phyloP scores from a whole-genome alignment of 1,140 invertebrate species.

The Neuroterus valhalla region DNA sequence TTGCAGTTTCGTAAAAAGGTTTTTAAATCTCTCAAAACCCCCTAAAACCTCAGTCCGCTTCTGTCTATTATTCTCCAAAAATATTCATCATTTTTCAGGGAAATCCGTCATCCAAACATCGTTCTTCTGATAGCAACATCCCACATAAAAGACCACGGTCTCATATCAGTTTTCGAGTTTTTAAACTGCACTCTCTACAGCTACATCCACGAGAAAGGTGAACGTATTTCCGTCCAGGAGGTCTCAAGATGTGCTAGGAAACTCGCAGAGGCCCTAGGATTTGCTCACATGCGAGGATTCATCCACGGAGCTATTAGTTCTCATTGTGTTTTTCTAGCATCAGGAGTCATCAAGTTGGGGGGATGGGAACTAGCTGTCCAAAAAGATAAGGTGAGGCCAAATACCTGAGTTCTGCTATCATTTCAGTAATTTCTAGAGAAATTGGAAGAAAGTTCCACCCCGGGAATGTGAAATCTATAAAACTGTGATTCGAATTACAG shows the following conservation, averaged over 20 bases:
- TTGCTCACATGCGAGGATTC: slow-evolving; percentile 62
- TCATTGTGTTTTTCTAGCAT: slow-evolving; percentile 61
- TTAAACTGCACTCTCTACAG: slow-evolving; percentile 63
- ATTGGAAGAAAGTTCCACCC: not conserved
- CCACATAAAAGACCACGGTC: slow-evolving; percentile 53
- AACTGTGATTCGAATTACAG: no score
- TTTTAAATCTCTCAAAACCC: no score
- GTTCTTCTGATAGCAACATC: slow-evolving; percentile 63
- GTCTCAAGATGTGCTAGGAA: slow-evolving; percentile 55
- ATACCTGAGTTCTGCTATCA: not conserved
- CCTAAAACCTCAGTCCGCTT: no score
- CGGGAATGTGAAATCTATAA: no score
- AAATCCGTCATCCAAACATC: slow-evolving; percentile 64
- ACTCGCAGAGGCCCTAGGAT: slow-evolving; percentile 59
- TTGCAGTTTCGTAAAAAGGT: no score
- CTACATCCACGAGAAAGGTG: slow-evolving; percentile 62
- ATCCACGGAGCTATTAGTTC: slow-evolving; percentile 62
- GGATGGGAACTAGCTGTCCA: slow-evolving; percentile 64
- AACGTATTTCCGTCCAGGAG: slow-evolving; percentile 56
- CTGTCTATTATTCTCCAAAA: no score
- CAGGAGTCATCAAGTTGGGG: slow-evolving; percentile 59
- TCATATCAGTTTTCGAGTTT: slow-evolving; percentile 62
- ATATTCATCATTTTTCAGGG: slow-evolving; percentile 45
- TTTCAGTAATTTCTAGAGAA: slow-evolving; percentile 1
- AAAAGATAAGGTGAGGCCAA: slow-evolving; percentile 50